Base-by-base conservation (phyloP, 2,888 invertebrate species). In the Aplocera efformata region DNA sequence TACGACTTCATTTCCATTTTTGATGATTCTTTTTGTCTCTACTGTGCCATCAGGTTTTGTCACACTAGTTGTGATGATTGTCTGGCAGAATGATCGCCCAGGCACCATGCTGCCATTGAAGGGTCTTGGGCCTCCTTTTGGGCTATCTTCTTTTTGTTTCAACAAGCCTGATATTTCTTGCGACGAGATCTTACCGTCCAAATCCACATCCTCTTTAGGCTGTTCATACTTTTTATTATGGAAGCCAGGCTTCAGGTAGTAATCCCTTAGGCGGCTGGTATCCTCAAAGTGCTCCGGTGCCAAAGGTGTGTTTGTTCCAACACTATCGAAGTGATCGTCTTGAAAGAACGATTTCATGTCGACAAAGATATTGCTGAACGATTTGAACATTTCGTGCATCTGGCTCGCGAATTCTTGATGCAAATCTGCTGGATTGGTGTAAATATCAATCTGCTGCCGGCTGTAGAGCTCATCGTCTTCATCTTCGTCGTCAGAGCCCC, bases 401-500 rank as follows among this genome's bases (percentile, higher is more conserved):
- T 85, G 81, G 43, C 54, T 74, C 1, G 72, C 56, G 29, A 88
- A 60, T 48, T 82, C 80, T 20, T 58, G 69, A 29, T 84, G 80
- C 13, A 85, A 32, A 23, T 76, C 72, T 1, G 58, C 20, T 0
- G 67, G 65, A 41, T 75, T 66, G 7, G 62, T 53, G 33, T 58
- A 60, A 3, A 62, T 48, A 7, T 73, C 61, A 30, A 73, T 67
- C 13, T 66, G 63, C 6, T 77, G 67, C 50, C 73, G 73, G 6
- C 75, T 63, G 48, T 82, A 86, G 8, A 86, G 65, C 49, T 86
- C 86, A 50, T 85, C 85, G 1, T 71, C 82, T 24, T 79, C 79
- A 44, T 85, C 86, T 51, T 85, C 85, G 46, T 85, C 85, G 42
- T 85, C 85, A 3, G 80, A 76, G 35, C 74, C 78, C 86, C 88